These are phyloP conservation scores for Orycteropus afer DNA, from an alignment of 2,113 vertebrate genomes.

Conservation along the genomic window DNA sequence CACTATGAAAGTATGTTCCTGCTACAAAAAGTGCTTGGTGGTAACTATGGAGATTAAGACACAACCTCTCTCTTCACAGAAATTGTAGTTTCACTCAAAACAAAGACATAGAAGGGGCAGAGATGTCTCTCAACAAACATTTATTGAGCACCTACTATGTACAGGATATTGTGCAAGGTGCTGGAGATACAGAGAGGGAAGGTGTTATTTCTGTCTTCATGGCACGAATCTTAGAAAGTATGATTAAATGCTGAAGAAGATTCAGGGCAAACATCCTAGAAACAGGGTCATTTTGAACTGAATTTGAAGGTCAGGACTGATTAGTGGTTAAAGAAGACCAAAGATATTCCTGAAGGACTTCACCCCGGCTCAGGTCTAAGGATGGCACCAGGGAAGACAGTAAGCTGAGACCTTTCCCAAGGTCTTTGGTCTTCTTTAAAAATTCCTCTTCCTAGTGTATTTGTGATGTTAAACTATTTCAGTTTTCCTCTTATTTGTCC, in stretches of 20 bases:
- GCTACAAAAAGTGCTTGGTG: background rate
- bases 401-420: background rate
- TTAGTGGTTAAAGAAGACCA: background rate
- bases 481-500: background rate
- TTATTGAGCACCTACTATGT: background rate
- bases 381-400: background rate
- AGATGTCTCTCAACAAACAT: background rate
- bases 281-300: background rate
- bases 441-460: background rate
- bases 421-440: background rate
- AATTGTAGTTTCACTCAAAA: background rate
- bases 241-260: background rate
- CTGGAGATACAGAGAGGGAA: background rate
- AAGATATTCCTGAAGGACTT: background rate
- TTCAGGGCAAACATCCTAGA: background rate
- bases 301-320: background rate
- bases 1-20: background rate
- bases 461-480: no score
- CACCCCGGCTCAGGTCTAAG: background rate
- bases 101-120: background rate
- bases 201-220: background rate
- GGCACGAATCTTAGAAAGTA: background rate
- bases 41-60: background rate
- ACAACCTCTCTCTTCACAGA: background rate
- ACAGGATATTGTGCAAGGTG: background rate